phyloP scores from a whole-genome alignment of 2,888 invertebrate species.

The Drosophila kuntzei region DNA sequence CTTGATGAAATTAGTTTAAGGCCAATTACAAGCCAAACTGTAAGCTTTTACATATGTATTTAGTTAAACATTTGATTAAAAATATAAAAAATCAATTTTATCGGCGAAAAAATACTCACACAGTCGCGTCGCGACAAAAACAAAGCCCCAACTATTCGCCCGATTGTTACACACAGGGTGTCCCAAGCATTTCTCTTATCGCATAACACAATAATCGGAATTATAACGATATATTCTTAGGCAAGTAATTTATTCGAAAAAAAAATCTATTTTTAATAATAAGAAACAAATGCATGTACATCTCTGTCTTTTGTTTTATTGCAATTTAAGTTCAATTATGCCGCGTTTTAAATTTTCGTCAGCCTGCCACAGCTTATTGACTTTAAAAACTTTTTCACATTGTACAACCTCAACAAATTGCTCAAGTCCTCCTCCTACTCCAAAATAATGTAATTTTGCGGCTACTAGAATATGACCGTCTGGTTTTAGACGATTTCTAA shows the following conservation, averaged over 20 bases:
- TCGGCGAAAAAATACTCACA: slow-evolving; percentile 39
- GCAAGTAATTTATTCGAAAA: neutral
- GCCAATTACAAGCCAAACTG: slow-evolving; percentile 14
- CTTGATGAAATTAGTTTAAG: slow-evolving; percentile 36
- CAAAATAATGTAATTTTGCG: slow-evolving; percentile 97
- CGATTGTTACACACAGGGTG: slow-evolving; percentile 42
- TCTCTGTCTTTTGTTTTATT: slow-evolving; percentile 33
- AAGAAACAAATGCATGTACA: neutral
- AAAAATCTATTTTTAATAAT: neutral
- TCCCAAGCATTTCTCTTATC: neutral
- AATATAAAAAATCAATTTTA: slow-evolving; percentile 7
- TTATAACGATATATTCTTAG: slow-evolving; percentile 16
- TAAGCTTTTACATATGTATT: slow-evolving; percentile 20
- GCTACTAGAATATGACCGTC: slow-evolving; percentile 91
- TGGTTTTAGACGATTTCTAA: slow-evolving; percentile 87
- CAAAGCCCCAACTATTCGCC: slow-evolving; percentile 48
- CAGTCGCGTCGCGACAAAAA: slow-evolving; percentile 46
- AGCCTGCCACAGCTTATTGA: slow-evolving; percentile 88
- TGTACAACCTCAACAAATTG: slow-evolving; percentile 90
- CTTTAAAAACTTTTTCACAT: slow-evolving; percentile 87
- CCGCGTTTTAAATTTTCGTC: slow-evolving; percentile 85
- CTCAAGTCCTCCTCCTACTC: slow-evolving; percentile 94
- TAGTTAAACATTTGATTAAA: slow-evolving; percentile 3
- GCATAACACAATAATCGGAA: slow-evolving; percentile 25
- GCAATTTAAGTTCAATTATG: slow-evolving; percentile 77